A percentile compares a stretch with the other conserved stretches of the same genome.
Evolutionary conservation across 2,113 vertebrate species (phyloP).

Genomic region (Todiramphus chloris): DNA sequence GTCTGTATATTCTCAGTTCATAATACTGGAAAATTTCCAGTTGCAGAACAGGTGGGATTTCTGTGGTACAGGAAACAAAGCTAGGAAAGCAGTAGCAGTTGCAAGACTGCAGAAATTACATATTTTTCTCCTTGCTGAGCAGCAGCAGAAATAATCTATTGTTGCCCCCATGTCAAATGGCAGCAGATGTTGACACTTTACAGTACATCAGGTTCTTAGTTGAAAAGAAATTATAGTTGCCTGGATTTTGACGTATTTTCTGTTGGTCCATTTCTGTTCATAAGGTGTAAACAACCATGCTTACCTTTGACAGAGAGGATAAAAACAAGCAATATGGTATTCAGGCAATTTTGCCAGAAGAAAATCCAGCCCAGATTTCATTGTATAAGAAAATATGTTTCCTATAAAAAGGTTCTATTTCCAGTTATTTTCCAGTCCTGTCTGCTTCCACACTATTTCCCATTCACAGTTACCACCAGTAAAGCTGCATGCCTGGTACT

Average conservation of each 20-base stretch:
- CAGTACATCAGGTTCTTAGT: not conserved
- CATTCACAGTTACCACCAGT: not conserved
- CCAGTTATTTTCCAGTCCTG: not conserved
- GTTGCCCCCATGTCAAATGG: not conserved
- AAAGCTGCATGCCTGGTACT: not conserved
- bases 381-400: not conserved
- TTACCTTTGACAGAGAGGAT: not conserved
- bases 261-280: slow-evolving; percentile 24
- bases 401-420: not conserved
- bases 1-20: not conserved
- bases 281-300: not conserved
- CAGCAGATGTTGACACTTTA: slow-evolving; percentile 18
- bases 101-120: not conserved
- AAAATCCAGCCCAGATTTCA: not conserved
- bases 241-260: slow-evolving; percentile 7
- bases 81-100: not conserved
- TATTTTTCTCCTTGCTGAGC: not conserved
- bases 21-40: not conserved
- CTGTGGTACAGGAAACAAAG: not conserved
- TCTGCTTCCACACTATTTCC: not conserved
- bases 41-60: not conserved
- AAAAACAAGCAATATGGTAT: not conserved
- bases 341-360: not conserved
- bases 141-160: slow-evolving; percentile 14
- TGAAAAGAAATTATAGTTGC: slow-evolving; percentile 6